Percentiles rank a stretch among this genome's conserved stretches.
Evolutionary conservation across 2,797 vertebrate species (phyloP).

Genomic region (Setipinna tenuifilis): DNA sequence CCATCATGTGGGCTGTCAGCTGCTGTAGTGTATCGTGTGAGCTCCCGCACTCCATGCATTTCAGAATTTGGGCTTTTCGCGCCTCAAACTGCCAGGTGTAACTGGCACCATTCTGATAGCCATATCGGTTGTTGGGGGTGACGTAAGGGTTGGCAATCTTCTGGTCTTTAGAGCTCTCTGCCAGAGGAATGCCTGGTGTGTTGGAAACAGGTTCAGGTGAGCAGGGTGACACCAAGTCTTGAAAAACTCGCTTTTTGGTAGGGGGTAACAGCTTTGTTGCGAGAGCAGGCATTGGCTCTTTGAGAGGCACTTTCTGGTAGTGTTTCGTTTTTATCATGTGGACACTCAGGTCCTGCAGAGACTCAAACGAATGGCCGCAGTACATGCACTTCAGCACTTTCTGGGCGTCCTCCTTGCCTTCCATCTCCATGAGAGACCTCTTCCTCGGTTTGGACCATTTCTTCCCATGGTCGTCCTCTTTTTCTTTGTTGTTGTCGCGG

Average conservation of each 20-base stretch:
- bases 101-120: slow-evolving; percentile 98
- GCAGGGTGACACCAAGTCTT: slow-evolving; percentile 89
- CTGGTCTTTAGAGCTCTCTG: slow-evolving; percentile 90
- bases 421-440: slow-evolving; percentile 97
- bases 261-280: slow-evolving; percentile 91
- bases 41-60: slow-evolving; percentile 99
- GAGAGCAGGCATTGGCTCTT: slow-evolving; percentile 97
- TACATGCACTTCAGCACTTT: slow-evolving; percentile 99
- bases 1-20: slow-evolving; percentile 99
- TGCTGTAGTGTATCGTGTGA: slow-evolving; percentile 98
- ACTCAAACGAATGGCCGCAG: slow-evolving; percentile 97
- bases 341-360: slow-evolving; percentile 96
- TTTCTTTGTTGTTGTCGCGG: slow-evolving; percentile 95
- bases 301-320: slow-evolving; percentile 99
- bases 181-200: slow-evolving; percentile 74
- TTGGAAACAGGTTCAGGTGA: slow-evolving; percentile 89
- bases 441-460: slow-evolving; percentile 97
- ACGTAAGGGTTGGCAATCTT: slow-evolving; percentile 89
- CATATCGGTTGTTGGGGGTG: slow-evolving; percentile 96
- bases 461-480: slow-evolving; percentile 89
- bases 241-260: slow-evolving; percentile 93
- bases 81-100: slow-evolving; percentile 99
- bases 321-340: slow-evolving; percentile 99
- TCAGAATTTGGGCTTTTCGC: slow-evolving; percentile 96
- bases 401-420: slow-evolving; percentile 96